phyloP scores from a whole-genome alignment of 2,797 vertebrate genomes.

The Cryptoblepharus egeriae region DNA sequence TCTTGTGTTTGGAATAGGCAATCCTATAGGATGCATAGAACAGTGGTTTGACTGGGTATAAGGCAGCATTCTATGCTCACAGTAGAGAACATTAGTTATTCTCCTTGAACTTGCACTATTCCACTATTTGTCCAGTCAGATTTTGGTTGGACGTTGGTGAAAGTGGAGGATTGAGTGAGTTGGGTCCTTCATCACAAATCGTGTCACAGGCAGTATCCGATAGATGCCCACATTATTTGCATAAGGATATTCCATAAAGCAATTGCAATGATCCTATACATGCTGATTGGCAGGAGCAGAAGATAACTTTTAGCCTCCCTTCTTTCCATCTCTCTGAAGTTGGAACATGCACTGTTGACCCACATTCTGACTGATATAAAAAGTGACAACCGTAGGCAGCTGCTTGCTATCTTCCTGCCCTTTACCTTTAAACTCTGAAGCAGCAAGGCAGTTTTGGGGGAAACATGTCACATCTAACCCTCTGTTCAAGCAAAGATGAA shows the following conservation, averaged over 20 bases:
- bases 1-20: no score
- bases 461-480: neutral
- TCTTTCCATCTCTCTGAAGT: neutral
- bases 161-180: neutral
- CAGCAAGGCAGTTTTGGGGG: neutral
- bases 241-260: neutral
- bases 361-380: neutral
- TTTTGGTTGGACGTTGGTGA: no score
- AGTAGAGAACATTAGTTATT: no score
- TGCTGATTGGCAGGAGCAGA: no score
- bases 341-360: neutral
- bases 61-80: no score
- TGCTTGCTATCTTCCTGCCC: neutral
- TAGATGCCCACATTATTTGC: neutral
- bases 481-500: neutral
- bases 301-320: neutral
- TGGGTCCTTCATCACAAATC: neutral
- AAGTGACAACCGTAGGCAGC: neutral
- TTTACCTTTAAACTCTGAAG: slow-evolving; percentile 1
- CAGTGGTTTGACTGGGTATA: no score
- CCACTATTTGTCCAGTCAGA: no score
- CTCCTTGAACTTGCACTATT: no score
- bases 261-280: neutral
- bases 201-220: neutral
- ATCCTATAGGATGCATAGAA: no score